Base-by-base conservation (phyloP, 2,888 invertebrate genomes). In the Stegana nigrithorax region DNA sequence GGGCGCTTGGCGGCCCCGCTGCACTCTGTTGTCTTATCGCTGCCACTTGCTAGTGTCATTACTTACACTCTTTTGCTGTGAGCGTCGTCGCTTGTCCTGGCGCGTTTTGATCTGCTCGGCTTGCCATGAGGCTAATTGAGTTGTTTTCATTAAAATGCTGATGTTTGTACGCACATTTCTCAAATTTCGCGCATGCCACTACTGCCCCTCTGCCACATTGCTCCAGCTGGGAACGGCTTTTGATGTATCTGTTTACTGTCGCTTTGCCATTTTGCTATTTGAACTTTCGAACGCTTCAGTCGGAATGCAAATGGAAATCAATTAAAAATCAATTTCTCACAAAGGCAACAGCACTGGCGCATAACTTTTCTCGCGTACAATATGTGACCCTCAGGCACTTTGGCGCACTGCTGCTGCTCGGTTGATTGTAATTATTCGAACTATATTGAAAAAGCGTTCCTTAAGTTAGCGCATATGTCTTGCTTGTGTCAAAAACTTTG, bases 121-220 rank as follows among this genome's bases (percentile, higher is more conserved):
- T n/a, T n/a, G 42, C n/a, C 2, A 42, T n/a, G 42, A 2, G 14
- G 23, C 50, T 50, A 50, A 50, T 50, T 50, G 23, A 50, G 26
- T 50, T 50, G 26, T 50, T 23, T 47, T 47, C 23, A 47, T 47
- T 50, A 50, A 39, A 50, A 14, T 26, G 27, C 26, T 12, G 12
- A 47, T 21, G 21, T 45, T 19, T 45, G 36, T 19, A 12, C 6
- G 17, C n/a, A n/a, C n/a, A n/a, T n/a, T n/a, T n/a, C n/a, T n/a
- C n/a, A n/a, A n/a, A n/a, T n/a, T n/a, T n/a, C n/a, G n/a, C n/a
- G n/a, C n/a, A n/a, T n/a, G n/a, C n/a, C n/a, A n/a, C n/a, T n/a
- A n/a, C n/a, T n/a, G n/a, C n/a, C n/a, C n/a, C 7, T 1, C 42
- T 19, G 45, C 12, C 23, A 45, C 5, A 45, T 21, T 10, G 45